A percentile compares a stretch with the other conserved stretches of the same genome.
Evolutionary conservation across 2,888 invertebrate species (phyloP).

Genomic region (Latrodectus hesperus): DNA sequence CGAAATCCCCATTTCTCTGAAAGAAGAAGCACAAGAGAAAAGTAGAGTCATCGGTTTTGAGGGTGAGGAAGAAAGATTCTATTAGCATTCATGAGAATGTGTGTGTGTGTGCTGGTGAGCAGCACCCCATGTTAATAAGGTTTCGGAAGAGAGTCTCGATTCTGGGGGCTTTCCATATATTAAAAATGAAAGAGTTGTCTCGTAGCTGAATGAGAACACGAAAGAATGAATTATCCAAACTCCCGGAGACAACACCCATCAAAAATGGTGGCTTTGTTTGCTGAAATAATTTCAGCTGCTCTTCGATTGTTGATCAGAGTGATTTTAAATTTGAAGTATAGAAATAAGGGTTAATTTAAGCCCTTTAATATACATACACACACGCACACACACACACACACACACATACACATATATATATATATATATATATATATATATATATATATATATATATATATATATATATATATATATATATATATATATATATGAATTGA

Average conservation of each 20-base stretch:
- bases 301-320: no score
- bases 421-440: no score
- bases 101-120: conserved; percentile 23
- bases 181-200: conserved; percentile 1
- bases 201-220: conserved; percentile 13
- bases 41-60: conserved; percentile 59
- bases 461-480: no score
- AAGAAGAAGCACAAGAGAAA: conserved; percentile 17
- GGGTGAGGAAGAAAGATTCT: conserved; percentile 59
- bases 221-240: not conserved
- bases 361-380: no score
- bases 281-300: not conserved
- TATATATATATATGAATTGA: no score
- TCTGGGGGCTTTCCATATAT: conserved; percentile 30
- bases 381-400: no score
- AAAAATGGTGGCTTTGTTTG: not conserved
- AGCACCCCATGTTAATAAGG: conserved; percentile 63
- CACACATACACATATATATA: no score
- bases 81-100: conserved; percentile 69
- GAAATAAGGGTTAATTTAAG: no score
- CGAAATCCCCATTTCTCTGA: conserved; percentile 14
- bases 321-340: no score
- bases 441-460: no score
- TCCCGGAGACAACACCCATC: no score
- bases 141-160: conserved; percentile 40